These are phyloP conservation scores for Congeria kusceri DNA, from an alignment of 2,888 invertebrate species.

Conservation along the genomic window DNA sequence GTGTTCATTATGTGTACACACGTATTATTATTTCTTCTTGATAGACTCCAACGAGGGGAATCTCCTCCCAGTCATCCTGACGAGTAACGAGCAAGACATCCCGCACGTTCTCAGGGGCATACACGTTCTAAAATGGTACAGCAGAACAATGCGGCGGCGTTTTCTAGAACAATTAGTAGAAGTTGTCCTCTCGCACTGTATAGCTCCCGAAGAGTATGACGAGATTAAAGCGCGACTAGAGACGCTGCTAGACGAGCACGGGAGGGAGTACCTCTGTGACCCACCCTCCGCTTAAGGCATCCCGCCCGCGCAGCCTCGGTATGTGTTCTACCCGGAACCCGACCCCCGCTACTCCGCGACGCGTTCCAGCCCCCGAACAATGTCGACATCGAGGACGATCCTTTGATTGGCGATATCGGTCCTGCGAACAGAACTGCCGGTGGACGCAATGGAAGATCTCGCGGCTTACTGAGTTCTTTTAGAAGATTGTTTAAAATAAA, in stretches of 20 bases:
- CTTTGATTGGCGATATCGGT: too few species aligned
- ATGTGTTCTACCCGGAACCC: slow-evolving; percentile 3
- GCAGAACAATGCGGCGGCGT: slow-evolving; percentile 1
- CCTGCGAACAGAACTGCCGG: too few species aligned
- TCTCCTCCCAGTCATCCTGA: slow-evolving; percentile 41
- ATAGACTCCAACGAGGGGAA: slow-evolving; percentile 36
- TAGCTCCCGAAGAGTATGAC: slow-evolving; percentile 1
- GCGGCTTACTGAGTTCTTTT: too few species aligned
- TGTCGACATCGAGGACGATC: too few species aligned
- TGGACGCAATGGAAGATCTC: too few species aligned
- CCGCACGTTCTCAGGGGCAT: slow-evolving; percentile 50
- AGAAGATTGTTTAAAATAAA: too few species aligned
- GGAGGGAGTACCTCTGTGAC: slow-evolving; percentile 22
- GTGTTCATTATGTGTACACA: too few species aligned
- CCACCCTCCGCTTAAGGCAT: slow-evolving; percentile 19
- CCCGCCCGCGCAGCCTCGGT: not conserved
- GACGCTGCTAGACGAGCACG: slow-evolving; percentile 13
- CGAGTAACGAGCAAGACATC: slow-evolving; percentile 25
- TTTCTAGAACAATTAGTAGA: slow-evolving; percentile 29
- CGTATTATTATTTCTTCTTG: not conserved
- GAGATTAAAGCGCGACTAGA: slow-evolving; percentile 16
- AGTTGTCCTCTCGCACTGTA: slow-evolving; percentile 11
- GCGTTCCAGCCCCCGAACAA: too few species aligned
- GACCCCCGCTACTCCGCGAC: not conserved
- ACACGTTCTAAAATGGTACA: slow-evolving; percentile 39